Conservation (phyloP, 2,888 invertebrate species). For the Drosophila paramelanica region DNA sequence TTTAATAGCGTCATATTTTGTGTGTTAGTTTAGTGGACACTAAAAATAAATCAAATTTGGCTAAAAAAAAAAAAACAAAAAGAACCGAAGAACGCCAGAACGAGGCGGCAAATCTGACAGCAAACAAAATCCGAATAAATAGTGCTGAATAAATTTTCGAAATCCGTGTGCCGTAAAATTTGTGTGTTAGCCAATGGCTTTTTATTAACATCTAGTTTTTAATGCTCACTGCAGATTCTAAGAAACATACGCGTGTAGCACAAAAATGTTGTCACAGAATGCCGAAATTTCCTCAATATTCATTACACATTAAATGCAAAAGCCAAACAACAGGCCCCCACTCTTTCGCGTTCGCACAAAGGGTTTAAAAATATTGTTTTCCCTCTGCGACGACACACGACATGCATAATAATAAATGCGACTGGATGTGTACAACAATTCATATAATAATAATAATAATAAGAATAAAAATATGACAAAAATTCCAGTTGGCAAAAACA, state of each 20-base stretch:
- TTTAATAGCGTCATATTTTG: slow-evolving; percentile 55
- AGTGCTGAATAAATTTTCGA: background rate
- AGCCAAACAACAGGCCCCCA: slow-evolving; percentile 12
- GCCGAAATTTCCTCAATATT: slow-evolving; percentile 33
- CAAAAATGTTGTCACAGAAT: slow-evolving; percentile 1
- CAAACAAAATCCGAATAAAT: background rate
- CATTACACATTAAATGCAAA: slow-evolving; percentile 44
- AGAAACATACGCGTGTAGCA: background rate
- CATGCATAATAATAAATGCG: slow-evolving; percentile 72
- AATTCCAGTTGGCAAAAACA: slow-evolving; percentile 34
- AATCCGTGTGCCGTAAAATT: slow-evolving; percentile 16
- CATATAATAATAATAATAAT: slow-evolving; percentile 39
- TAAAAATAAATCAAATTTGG: slow-evolving; percentile 66
- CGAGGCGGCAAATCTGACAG: slow-evolving; percentile 19
- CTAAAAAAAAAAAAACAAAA: slow-evolving; percentile 14
- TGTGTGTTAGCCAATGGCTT: slow-evolving; percentile 16
- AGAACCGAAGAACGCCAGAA: slow-evolving; percentile 14
- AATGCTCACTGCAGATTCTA: background rate
- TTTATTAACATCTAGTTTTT: slow-evolving; percentile 32
- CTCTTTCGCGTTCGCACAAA: slow-evolving; percentile 8
- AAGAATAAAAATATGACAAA: slow-evolving; percentile 36
- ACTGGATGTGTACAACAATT: slow-evolving; percentile 24
- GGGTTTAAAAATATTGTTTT: slow-evolving; percentile 58
- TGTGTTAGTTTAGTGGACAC: slow-evolving; percentile 60
- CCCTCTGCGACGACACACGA: slow-evolving; percentile 50